A percentile compares a stretch with the other conserved stretches of the same genome.
Conservation (phyloP, 2,113 vertebrate genomes). For the Rhipidura dahli region DNA sequence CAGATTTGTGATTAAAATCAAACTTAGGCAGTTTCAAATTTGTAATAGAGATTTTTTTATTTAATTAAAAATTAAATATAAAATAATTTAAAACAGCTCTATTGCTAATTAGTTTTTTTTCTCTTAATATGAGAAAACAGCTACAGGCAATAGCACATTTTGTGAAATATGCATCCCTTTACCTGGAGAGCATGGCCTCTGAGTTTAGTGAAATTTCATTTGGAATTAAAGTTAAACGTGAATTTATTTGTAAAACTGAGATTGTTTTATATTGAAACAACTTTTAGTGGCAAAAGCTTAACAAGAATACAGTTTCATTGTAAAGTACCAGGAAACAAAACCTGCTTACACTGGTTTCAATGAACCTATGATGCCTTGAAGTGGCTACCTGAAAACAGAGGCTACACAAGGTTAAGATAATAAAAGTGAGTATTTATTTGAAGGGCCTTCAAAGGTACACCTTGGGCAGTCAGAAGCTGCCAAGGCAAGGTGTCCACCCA, state of each 20-base stretch:
- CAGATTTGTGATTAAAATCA: neutral
- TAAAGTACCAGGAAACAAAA: neutral
- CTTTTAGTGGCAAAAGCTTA: neutral
- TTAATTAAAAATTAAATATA: neutral
- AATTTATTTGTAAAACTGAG: neutral
- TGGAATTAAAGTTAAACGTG: neutral
- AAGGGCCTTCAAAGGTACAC: neutral
- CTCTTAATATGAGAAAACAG: neutral
- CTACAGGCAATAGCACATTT: neutral
- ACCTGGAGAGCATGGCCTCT: neutral
- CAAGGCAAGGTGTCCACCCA: neutral
- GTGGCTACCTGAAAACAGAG: neutral
- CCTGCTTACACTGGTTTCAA: neutral
- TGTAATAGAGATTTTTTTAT: neutral
- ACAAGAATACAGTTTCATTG: neutral
- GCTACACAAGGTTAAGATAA: neutral
- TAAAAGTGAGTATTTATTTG: neutral
- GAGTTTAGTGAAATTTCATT: neutral
- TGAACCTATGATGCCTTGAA: neutral
- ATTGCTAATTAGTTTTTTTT: neutral
- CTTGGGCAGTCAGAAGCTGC: neutral
- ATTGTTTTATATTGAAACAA: neutral
- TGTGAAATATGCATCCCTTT: neutral
- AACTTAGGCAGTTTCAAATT: neutral
- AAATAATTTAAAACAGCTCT: neutral